Evolutionary conservation across 37 sponge, comb jelly and placozoan species (phyloP), one percentile per base, ranked within the genome.

Genomic region (Theonella swinhoei): DNA sequence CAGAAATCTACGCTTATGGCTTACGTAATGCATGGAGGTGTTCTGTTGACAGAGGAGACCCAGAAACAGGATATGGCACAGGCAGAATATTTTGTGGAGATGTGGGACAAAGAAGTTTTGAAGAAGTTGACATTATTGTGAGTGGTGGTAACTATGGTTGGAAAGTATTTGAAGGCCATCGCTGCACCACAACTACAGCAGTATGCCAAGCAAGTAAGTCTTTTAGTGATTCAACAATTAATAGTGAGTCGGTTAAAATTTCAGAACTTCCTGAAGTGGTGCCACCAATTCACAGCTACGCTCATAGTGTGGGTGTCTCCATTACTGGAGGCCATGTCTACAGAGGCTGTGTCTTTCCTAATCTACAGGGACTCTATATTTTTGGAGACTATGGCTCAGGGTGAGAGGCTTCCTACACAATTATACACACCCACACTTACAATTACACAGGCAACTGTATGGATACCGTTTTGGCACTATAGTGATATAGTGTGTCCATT

Each of bases 251-350:
- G n/a, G n/a, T n/a, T n/a, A n/a, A n/a, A n/a, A n/a, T 47, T 47
- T 47, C 14, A 7, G 7, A 7, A 47, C 11, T 47, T 47, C 54
- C 54, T 14, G 54, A 59, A 24, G 47, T 47, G 3, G 58, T 31
- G 26, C 4, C 70, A 1, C 94, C 94, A 5, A 94, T 94, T 68
- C 61, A 87, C 68, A 85, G 29, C 29, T 94, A 94, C 63, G 72
- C 34, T 1, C 90, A 80, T 37, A 3, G 23, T 23, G 34, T 66
- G 3, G 94, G 94, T 22, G 87, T 79, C 29, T 94, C 94, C 39
- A 85, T 94, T 19, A 94, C 91, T 47, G 94, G 94, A 28, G 94
- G 94, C 7, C 86, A 88, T 79, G 94, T 94, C 32, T 94, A 94
- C 62, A 36, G 94, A 75, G 94, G 94, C 4, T 90, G 90, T 68